A percentile compares a stretch with the other conserved stretches of the same genome.
These are phyloP conservation scores for Octodon degus DNA, from an alignment of 2,113 vertebrate genomes.

Conservation along the genomic window DNA sequence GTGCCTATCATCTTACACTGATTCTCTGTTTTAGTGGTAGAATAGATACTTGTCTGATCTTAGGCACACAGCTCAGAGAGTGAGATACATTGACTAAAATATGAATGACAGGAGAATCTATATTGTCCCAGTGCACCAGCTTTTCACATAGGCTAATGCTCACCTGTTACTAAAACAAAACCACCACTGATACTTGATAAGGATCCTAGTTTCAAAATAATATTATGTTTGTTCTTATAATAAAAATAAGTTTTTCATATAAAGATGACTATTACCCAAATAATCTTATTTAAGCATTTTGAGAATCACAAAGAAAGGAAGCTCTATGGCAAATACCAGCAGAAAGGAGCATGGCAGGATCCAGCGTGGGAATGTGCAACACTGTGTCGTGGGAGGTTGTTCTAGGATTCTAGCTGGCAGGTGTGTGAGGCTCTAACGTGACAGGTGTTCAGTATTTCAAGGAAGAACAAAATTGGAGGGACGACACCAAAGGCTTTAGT, in stretches of 20 bases:
- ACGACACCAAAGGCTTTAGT: not conserved
- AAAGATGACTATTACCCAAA: not conserved
- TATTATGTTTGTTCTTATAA: not conserved
- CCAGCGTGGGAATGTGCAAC: not conserved
- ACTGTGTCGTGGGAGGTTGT: not conserved
- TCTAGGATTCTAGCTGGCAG: not conserved
- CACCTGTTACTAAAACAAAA: constrained; percentile 44
- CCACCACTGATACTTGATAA: not conserved
- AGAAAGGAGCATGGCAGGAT: not conserved
- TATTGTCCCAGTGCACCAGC: not conserved
- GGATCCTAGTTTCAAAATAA: not conserved
- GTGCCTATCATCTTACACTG: not conserved
- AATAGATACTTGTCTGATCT: not conserved
- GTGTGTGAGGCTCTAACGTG: not conserved
- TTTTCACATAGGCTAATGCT: not conserved
- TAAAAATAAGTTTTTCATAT: not conserved
- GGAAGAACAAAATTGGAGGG: not conserved
- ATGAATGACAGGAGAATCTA: not conserved
- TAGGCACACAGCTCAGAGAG: not conserved
- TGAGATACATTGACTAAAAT: not conserved
- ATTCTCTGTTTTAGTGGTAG: not conserved
- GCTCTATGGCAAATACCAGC: not conserved
- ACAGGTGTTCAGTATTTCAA: not conserved
- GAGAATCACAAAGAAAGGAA: not conserved
- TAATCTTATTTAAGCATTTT: not conserved